Evolutionary conservation across 1,140 invertebrate genomes (phyloP).

Genomic region (Magallana ariakensis): DNA sequence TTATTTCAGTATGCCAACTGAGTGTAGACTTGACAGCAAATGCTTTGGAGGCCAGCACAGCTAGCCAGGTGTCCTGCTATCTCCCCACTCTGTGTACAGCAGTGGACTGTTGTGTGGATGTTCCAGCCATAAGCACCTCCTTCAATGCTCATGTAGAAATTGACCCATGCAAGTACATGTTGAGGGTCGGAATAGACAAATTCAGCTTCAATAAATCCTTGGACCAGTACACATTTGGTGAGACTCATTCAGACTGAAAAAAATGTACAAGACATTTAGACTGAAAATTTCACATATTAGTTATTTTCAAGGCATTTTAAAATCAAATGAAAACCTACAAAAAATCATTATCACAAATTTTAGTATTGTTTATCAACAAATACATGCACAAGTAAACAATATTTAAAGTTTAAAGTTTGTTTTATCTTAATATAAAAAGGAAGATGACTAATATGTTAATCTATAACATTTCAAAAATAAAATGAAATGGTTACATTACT

Average conservation of each 20-base stretch:
- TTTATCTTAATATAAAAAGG: no score
- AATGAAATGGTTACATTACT: no score
- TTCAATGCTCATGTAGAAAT: slow-evolving; percentile 44
- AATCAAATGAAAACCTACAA: no score
- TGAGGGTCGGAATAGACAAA: slow-evolving; percentile 45
- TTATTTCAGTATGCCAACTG: slow-evolving; percentile 25
- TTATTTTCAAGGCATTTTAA: no score
- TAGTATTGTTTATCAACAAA: no score
- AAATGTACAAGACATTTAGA: no score
- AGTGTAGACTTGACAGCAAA: background rate
- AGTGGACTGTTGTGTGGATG: slow-evolving; percentile 50
- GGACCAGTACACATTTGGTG: slow-evolving; percentile 47
- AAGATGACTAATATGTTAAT: no score
- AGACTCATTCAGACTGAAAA: background rate
- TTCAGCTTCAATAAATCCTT: slow-evolving; percentile 40
- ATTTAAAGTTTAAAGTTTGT: no score
- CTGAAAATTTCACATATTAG: no score
- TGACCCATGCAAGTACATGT: slow-evolving; percentile 49
- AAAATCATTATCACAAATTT: no score
- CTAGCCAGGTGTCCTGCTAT: slow-evolving; percentile 39
- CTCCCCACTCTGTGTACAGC: slow-evolving; percentile 50
- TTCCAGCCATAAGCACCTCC: slow-evolving; percentile 29
- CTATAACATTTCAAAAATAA: no score
- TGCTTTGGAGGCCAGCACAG: background rate
- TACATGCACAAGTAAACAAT: no score